Evolutionary conservation across 1,140 invertebrate genomes (phyloP).

Genomic region (Hetaerina americana): DNA sequence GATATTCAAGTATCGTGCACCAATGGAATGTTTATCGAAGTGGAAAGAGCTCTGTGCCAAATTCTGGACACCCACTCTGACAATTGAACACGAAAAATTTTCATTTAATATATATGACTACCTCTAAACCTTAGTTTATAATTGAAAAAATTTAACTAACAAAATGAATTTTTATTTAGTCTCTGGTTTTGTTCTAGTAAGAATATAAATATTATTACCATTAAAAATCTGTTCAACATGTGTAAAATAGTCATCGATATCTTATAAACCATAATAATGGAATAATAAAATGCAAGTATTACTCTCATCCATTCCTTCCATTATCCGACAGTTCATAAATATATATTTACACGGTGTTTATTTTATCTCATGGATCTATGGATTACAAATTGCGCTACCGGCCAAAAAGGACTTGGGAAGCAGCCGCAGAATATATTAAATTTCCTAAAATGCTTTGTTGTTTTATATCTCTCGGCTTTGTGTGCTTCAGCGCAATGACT

Average conservation of each 20-base stretch:
- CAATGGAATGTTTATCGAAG: background rate
- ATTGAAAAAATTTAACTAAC: background rate
- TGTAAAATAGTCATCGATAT: background rate
- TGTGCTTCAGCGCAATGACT: too few relatives aligned
- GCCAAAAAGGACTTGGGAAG: background rate
- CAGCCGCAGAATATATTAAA: background rate
- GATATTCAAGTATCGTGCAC: background rate
- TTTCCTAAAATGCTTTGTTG: background rate
- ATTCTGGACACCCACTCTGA: background rate
- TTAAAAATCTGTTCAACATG: background rate
- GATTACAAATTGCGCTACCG: background rate
- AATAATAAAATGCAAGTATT: background rate
- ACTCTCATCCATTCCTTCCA: background rate
- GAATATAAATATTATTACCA: constrained; percentile 1
- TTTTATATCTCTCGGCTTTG: too few relatives aligned
- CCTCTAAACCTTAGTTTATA: background rate
- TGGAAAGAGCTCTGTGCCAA: too few relatives aligned
- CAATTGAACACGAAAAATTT: background rate
- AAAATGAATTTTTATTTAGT: background rate
- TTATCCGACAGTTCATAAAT: background rate
- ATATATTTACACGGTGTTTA: background rate
- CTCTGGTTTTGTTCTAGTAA: background rate
- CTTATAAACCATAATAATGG: background rate
- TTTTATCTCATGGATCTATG: background rate
- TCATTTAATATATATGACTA: background rate